Evolutionary conservation across 2,113 vertebrate species (phyloP), one percentile per base, ranked within the genome.

Genomic region (Struthio camelus): DNA sequence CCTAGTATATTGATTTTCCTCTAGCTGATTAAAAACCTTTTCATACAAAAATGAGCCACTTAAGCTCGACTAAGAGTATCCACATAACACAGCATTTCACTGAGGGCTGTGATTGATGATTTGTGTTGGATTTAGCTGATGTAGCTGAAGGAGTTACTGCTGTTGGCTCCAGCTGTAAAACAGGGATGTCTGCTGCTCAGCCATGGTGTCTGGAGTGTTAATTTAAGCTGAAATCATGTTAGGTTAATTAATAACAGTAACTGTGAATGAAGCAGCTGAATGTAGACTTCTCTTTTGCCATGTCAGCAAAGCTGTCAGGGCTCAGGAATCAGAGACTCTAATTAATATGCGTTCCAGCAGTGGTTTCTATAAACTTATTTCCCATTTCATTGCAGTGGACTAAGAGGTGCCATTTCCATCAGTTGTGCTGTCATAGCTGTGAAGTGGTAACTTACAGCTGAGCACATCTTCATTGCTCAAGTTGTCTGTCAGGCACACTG

Each of bases 181-280:
- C 73, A 65, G 1, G 1, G 44, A 38, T 80, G 30, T 9, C 18
- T 1, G 1, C 56, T 91, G 71, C 59, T 90, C 67, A 87, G 46
- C 25, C 51, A 12, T 19, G 50, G 61, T 42, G 23, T 69, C 48
- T 62, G 6, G 23, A 86, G 67, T 70, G 72, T 46, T 94, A 94
- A 96, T 96, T 96, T 95, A 88, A 96, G 91, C 82, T 40, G 59
- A 95, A 97, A 88, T 92, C 10, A 28, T 92, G 64, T 90, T 95
- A 93, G 80, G 80, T 94, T 96, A 95, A 96, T 97, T 96, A 95
- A 95, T 88, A 96, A 88, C 72, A 88, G 59, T 93, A 86, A 54
- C 90, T 94, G 54, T 78, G 82, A 92, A 83, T 48, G 87, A 86
- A 92, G 82, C 79, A 93, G 76, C 34, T 88, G 92, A 96, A 91